Evolutionary conservation across 2,113 vertebrate species (phyloP).

Genomic region (Proteles cristata): DNA sequence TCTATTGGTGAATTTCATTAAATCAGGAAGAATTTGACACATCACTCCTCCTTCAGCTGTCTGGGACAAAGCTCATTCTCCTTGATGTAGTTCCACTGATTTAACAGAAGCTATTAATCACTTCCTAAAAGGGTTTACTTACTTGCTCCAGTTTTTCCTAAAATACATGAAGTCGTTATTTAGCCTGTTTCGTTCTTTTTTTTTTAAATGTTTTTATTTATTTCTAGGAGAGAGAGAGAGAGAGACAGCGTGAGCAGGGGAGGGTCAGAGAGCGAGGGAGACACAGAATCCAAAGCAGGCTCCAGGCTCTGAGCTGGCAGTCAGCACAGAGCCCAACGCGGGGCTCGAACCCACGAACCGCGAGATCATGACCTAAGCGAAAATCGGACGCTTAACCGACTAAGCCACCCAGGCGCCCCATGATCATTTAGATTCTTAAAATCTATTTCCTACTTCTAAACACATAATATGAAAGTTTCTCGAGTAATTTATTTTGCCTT

Average conservation of each 20-base stretch:
- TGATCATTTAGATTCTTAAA: background rate
- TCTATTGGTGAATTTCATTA: background rate
- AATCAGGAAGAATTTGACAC: background rate
- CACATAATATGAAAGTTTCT: background rate
- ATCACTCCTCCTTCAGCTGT: background rate
- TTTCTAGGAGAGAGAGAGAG: too few species aligned
- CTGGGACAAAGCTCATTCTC: background rate
- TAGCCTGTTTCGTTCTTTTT: too few species aligned
- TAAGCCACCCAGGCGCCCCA: too few species aligned
- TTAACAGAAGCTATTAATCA: background rate
- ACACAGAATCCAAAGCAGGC: too few species aligned
- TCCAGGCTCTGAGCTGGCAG: too few species aligned
- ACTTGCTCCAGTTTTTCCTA: conserved; percentile 11
- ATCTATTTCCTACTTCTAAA: background rate
- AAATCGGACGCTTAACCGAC: too few species aligned
- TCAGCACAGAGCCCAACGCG: too few species aligned
- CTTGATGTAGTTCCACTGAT: background rate
- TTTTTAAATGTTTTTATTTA: too few species aligned
- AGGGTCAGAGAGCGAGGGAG: too few species aligned
- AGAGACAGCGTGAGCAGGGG: too few species aligned
- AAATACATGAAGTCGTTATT: background rate
- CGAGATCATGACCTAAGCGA: too few species aligned
- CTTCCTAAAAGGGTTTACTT: background rate
- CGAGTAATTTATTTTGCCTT: background rate
- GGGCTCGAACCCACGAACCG: too few species aligned